Base-by-base conservation (phyloP, 1,140 invertebrate species). In the Lerema accius region DNA sequence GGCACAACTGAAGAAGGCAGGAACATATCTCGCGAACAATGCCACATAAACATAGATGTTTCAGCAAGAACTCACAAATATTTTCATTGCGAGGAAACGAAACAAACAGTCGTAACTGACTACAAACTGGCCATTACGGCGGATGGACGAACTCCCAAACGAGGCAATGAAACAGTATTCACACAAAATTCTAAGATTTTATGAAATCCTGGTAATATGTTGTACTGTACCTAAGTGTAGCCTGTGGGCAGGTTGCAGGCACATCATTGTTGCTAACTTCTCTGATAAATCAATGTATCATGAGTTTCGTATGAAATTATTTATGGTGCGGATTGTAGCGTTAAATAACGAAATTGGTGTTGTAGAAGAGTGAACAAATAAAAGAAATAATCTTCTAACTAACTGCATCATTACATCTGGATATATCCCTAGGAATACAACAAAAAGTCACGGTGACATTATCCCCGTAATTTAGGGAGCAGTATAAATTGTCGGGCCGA, bases 1-100 rank as follows among this genome's bases (percentile, higher is more conserved):
- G 73, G 69, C 65, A 62, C 51, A 55, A 78, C 74, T 71, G 79
- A 74, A 67, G 70, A 11, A 16, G 49, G 15, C 32, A 68, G 64
- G 73, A 75, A 73, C 73, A 78, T 69, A 69, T 76, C 56, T 64
- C 49, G 48, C 45, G 70, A 67, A 88, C 83, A 88, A 88, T 86
- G 71, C 76, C 35, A 80, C 82, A 88, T 86, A 88, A 88, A 88
- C 61, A 74, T 79, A 72, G 71, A 73, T 79, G 72, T 75, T 79
- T 78, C 74, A 76, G 69, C 65, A 63, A 49, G 59, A 62, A 67
- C 63, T 71, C 68, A 72, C 73, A 78, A 84, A 70, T 71, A 71
- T 81, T 80, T 77, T 73, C 74, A 71, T 73, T 74, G 69, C 61
- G 68, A 64, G 56, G 55, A 59, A 61, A 76, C 71, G 56, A 74